These are phyloP conservation scores for Nixonia krombeini DNA, from an alignment of 1,140 invertebrate genomes.

Conservation along the genomic window DNA sequence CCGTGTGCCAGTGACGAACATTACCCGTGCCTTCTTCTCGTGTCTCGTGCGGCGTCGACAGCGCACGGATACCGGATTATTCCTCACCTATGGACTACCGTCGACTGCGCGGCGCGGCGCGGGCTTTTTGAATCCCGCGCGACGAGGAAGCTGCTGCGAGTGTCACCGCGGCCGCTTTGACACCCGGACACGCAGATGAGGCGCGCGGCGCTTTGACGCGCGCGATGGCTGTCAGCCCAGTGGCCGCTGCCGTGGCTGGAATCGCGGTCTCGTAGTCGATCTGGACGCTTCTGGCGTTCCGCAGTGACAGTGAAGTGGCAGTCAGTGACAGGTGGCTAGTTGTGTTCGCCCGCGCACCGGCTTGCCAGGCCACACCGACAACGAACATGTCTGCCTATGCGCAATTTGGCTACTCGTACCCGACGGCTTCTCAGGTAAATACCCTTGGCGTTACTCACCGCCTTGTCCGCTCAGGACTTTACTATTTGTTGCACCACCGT, in stretches of 20 bases:
- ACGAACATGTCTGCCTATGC: constrained; percentile 82
- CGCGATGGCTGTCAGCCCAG: constrained; percentile 4
- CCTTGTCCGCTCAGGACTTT: no score
- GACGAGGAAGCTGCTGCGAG: constrained; percentile 5
- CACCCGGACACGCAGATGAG: not conserved
- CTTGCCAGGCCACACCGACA: constrained; percentile 7
- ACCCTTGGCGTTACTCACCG: not conserved
- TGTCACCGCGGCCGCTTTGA: not conserved
- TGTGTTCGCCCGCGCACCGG: constrained; percentile 44
- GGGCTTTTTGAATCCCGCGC: constrained; percentile 17
- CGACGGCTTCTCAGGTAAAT: constrained; percentile 83
- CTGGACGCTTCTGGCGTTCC: constrained; percentile 22
- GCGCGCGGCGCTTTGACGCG: constrained; percentile 28
- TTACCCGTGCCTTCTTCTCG: no score
- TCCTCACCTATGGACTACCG: not conserved
- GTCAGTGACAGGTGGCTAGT: constrained; percentile 48
- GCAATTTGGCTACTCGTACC: constrained; percentile 86
- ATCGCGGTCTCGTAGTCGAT: constrained; percentile 32
- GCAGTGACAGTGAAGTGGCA: constrained; percentile 45
- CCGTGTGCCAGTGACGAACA: no score
- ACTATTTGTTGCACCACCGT: no score
- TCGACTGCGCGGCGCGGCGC: constrained; percentile 10
- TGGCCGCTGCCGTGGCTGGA: constrained; percentile 10
- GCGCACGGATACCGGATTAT: no score
- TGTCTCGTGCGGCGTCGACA: no score